phyloP scores from a whole-genome alignment of 2,113 vertebrate species.

The Plotosus lineatus region DNA sequence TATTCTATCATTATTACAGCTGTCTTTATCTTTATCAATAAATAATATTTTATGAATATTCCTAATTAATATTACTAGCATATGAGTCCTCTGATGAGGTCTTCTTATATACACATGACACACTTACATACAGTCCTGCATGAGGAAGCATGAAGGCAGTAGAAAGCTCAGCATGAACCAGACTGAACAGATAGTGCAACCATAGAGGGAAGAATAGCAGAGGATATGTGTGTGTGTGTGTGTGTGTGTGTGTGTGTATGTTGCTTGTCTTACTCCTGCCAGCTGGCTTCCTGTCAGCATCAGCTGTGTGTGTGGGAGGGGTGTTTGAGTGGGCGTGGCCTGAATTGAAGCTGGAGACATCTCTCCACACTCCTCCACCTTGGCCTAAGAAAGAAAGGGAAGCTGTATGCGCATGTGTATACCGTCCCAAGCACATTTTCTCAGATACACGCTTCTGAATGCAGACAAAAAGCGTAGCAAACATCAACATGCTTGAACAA shows the following conservation, averaged over 20 bases:
- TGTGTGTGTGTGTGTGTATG: background rate
- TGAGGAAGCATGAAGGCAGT: background rate
- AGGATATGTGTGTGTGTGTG: conserved; percentile 2
- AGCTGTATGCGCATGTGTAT: conserved; percentile 20
- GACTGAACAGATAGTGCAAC: background rate
- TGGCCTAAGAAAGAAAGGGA: conserved; percentile 73
- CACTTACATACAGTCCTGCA: background rate
- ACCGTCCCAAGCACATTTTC: background rate
- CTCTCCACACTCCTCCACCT: conserved; percentile 81
- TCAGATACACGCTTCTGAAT: background rate
- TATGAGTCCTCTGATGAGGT: background rate
- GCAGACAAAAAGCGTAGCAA: background rate
- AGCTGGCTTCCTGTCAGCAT: conserved; percentile 89
- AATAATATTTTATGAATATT: background rate
- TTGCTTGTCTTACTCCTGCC: conserved; percentile 78
- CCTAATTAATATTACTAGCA: too few species aligned
- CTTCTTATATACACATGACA: background rate
- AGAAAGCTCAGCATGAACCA: background rate
- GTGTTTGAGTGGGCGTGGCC: conserved; percentile 76
- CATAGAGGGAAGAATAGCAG: background rate
- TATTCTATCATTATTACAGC: background rate
- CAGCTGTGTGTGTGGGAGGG: conserved; percentile 86
- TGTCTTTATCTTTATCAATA: background rate
- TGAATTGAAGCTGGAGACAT: conserved; percentile 74
- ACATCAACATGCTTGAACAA: background rate